Conservation (phyloP, 2,113 vertebrate genomes). For the Carollia perspicillata region DNA sequence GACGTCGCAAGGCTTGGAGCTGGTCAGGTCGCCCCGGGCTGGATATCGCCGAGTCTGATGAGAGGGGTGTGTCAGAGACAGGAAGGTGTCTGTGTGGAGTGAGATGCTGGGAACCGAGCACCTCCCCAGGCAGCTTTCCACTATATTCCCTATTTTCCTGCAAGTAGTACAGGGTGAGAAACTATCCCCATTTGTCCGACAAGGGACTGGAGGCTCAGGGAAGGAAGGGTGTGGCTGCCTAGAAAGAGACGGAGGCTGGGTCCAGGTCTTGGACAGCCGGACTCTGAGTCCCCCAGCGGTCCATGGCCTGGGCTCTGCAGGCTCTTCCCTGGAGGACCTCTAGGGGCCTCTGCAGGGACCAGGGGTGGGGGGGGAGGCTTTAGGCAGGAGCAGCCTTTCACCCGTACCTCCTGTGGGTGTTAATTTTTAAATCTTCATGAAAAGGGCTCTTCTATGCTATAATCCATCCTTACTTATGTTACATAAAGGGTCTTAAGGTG, state of each 20-base stretch:
- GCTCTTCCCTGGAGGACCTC: neutral
- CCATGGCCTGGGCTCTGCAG: neutral
- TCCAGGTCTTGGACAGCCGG: neutral
- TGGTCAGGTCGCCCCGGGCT: neutral
- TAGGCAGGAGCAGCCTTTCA: too few species aligned
- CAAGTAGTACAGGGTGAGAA: neutral
- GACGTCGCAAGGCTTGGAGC: neutral
- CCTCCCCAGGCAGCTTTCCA: neutral
- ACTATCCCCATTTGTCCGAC: neutral
- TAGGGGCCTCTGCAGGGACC: neutral
- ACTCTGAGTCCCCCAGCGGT: neutral
- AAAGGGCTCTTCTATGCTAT: neutral
- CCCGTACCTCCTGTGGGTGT: neutral
- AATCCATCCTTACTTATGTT: neutral
- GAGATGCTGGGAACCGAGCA: neutral
- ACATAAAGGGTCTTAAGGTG: neutral
- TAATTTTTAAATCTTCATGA: neutral
- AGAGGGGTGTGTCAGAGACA: neutral
- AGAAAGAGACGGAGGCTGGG: neutral
- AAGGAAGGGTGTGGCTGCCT: neutral
- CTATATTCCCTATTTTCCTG: neutral
- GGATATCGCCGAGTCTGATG: neutral
- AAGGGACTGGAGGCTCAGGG: neutral
- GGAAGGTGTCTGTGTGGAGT: neutral
- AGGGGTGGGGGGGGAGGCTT: neutral